Percentiles rank a stretch among this genome's conserved stretches.
phyloP scores from a whole-genome alignment of 2,113 vertebrate genomes.

The Chloropsis hardwickii region DNA sequence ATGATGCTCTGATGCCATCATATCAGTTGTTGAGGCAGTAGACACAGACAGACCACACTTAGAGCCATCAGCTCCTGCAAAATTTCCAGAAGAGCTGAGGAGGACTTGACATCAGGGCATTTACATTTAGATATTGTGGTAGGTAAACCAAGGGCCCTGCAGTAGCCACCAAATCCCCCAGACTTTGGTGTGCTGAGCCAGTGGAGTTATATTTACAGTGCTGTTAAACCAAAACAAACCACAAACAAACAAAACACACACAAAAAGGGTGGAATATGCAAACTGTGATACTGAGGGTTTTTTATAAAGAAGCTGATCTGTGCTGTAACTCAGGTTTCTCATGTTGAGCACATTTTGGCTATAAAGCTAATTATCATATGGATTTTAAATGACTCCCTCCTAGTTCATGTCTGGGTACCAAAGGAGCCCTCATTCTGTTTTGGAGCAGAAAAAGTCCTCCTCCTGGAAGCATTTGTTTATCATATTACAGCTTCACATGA shows the following conservation, averaged over 20 bases:
- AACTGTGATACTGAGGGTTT: background rate
- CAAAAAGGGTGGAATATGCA: background rate
- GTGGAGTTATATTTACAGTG: background rate
- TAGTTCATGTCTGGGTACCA: constrained; percentile 64
- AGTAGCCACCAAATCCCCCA: background rate
- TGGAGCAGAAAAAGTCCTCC: constrained; percentile 79
- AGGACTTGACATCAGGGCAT: background rate
- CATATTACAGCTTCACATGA: constrained; percentile 89
- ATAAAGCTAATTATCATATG: constrained; percentile 72
- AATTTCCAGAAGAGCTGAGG: background rate
- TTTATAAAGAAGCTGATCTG: background rate
- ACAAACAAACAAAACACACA: background rate
- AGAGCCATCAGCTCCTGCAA: background rate
- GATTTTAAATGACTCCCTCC: constrained; percentile 65
- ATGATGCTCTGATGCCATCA: background rate
- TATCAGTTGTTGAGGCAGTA: background rate
- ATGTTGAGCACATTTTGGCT: constrained; percentile 63
- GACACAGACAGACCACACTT: rapidly evolving
- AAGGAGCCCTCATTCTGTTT: constrained; percentile 66
- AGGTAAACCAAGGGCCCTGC: background rate
- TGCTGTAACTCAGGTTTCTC: constrained; percentile 49
- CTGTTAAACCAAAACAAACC: background rate
- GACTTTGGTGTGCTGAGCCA: background rate
- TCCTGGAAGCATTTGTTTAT: constrained; percentile 91
- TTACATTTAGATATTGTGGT: background rate